Base-by-base conservation (phyloP, 64 coral and sea anemone species). In the Platygyra sinensis region DNA sequence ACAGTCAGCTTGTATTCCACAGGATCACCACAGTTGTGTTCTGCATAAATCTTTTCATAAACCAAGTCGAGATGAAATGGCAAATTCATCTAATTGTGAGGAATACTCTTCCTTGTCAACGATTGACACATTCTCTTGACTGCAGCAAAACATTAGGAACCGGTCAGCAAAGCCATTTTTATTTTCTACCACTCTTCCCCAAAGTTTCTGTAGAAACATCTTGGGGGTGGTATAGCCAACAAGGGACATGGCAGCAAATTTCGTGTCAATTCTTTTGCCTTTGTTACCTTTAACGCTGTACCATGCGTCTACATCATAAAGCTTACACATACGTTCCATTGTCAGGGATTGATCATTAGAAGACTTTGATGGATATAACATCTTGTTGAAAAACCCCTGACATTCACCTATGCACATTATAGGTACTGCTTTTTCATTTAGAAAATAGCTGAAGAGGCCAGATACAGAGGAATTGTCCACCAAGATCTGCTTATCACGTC, bases 251-350 rank as follows among this genome's bases (percentile, higher is more conserved):
- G n/a, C n/a, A n/a, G n/a, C n/a, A n/a, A n/a, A n/a, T n/a, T n/a
- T n/a, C n/a, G n/a, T n/a, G n/a, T n/a, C n/a, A n/a, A n/a, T n/a
- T n/a, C n/a, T n/a, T n/a, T n/a, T n/a, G n/a, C n/a, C n/a, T n/a
- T n/a, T n/a, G n/a, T n/a, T n/a, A n/a, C n/a, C n/a, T n/a, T n/a
- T n/a, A n/a, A n/a, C n/a, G n/a, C n/a, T n/a, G n/a, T n/a, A n/a
- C n/a, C n/a, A n/a, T n/a, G n/a, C n/a, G n/a, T n/a, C n/a, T n/a
- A n/a, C n/a, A n/a, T n/a, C n/a, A n/a, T n/a, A n/a, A n/a, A n/a
- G n/a, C n/a, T n/a, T n/a, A n/a, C 76, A 90, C 36, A 90, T 79
- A 49, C 76, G 18, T 78, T 90, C 88, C 88, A 90, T 90, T 27
- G 88, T 80, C 25, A 90, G 88, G 12, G 74, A 19, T 60, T 65